Evolutionary conservation across 2,797 vertebrate species (phyloP).

Genomic region (Poeciliopsis gracilis): DNA sequence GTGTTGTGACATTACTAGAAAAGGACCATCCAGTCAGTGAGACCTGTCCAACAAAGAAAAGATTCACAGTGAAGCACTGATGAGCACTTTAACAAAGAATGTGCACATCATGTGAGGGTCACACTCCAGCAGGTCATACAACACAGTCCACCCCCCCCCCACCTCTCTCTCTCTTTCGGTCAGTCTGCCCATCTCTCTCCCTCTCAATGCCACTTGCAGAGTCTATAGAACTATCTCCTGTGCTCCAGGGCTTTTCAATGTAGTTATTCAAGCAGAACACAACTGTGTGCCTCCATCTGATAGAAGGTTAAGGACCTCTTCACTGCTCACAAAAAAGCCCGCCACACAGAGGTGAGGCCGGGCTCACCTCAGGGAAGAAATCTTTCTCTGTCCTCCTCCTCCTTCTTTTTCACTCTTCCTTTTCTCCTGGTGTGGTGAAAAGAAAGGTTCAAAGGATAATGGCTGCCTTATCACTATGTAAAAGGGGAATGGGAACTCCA

Average conservation of each 20-base stretch:
- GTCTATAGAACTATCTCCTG: conserved; percentile 81
- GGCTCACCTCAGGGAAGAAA: conserved; percentile 82
- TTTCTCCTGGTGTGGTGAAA: conserved; percentile 76
- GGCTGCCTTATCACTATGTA: conserved; percentile 84
- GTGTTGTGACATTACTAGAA: conserved; percentile 72
- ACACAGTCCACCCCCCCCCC: conserved; percentile 44
- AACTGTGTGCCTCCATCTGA: conserved; percentile 84
- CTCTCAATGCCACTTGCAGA: conserved; percentile 70
- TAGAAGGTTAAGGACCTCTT: conserved; percentile 86
- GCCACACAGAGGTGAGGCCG: conserved; percentile 76
- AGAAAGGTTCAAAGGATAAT: conserved; percentile 84
- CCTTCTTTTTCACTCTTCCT: conserved; percentile 77
- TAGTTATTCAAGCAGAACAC: conserved; percentile 83
- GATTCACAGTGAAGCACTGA: conserved; percentile 71
- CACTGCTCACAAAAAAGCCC: conserved; percentile 81
- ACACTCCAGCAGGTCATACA: conserved; percentile 76
- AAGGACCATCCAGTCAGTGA: conserved; percentile 67
- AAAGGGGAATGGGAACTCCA: conserved; percentile 81
- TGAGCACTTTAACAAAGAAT: conserved; percentile 76
- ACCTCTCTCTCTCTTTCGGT: conserved; percentile 26
- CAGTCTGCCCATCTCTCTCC: conserved; percentile 31
- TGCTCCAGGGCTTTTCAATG: conserved; percentile 83
- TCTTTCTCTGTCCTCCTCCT: conserved; percentile 78
- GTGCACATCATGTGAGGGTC: conserved; percentile 78
- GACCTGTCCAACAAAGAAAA: conserved; percentile 68